Evolutionary conservation across 1,140 invertebrate species (phyloP), one percentile per base, ranked within the genome.

Genomic region (Oedothorax gibbosus): DNA sequence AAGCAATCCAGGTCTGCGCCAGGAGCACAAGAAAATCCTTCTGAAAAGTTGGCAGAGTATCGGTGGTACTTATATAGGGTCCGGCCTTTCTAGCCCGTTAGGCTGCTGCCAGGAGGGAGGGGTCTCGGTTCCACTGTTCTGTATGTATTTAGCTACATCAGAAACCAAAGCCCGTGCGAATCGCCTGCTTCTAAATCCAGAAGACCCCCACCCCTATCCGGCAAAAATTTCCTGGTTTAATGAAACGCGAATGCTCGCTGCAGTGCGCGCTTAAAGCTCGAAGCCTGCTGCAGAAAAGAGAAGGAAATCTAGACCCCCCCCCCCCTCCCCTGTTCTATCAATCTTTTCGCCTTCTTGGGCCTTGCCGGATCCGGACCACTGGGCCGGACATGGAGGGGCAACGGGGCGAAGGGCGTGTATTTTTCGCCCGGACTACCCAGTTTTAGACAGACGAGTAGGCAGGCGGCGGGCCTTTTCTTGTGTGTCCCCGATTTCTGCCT

Each of bases 131-230:
- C 20, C 64, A 68, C 54, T 82, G 68, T 57, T 86, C 85, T 86
- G 85, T 86, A 86, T 86, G 85, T 86, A 86, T 86, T 86, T 86
- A 86, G 85, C 77, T 77, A 81, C 76, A 86, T 86, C 85, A 80
- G 85, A 86, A 86, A 86, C 85, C 76, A 86, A 77, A 86, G 76
- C 76, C 85, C 77, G 85, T 86, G 85, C 77, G 60, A 86, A 86
- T 21, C 77, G 51, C 73, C 85, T 85, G 54, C 73, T 51, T 65
- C 83, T 56, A 72, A 54, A 68, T 66, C 60, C 69, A 35, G 35
- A 35, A 15, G 54, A 14, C 51, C 53, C 56, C 15, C 7, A n/a
- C 21, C 56, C 65, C 62, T 73, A 64, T 86, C 71, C 77, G 75
- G 85, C 85, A 86, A 86, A 86, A 86, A 86, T 86, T 86, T 86